Evolutionary conservation across 2,888 invertebrate genomes (phyloP).

Genomic region (Chloroclysta siterata): DNA sequence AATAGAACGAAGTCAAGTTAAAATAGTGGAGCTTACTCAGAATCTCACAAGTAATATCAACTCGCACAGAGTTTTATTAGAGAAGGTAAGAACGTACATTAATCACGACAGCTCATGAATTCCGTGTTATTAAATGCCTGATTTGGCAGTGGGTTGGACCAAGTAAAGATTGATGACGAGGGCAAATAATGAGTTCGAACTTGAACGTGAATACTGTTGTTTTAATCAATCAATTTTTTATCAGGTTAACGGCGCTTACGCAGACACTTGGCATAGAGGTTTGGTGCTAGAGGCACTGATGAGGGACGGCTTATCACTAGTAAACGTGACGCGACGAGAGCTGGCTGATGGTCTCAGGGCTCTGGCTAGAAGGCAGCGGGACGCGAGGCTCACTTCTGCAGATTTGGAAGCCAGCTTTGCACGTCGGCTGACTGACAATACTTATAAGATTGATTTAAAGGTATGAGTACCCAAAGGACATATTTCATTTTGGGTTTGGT

Average conservation of each 20-base stretch:
- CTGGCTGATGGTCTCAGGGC: constrained; percentile 81
- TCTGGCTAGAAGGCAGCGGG: constrained; percentile 71
- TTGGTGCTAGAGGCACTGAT: constrained; percentile 76
- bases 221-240: constrained; percentile 34
- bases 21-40: constrained; percentile 67
- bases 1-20: constrained; percentile 70
- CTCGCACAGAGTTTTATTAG: constrained; percentile 68
- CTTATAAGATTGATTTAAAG: constrained; percentile 72
- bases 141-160: constrained; percentile 43
- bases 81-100: constrained; percentile 65
- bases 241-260: constrained; percentile 87
- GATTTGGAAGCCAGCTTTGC: constrained; percentile 71
- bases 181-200: constrained; percentile 25
- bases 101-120: constrained; percentile 37
- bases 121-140: constrained; percentile 37
- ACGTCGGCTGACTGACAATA: constrained; percentile 69
- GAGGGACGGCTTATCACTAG: constrained; percentile 78
- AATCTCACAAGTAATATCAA: constrained; percentile 73
- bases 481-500: too few species aligned
- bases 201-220: constrained; percentile 26
- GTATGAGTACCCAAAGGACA: constrained; percentile 44
- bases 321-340: constrained; percentile 82
- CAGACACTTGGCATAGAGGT: constrained; percentile 85
- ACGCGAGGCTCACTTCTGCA: constrained; percentile 64
- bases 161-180: constrained; percentile 39